Percentiles rank a stretch among this genome's conserved stretches.
These are phyloP conservation scores for Merops nubicus DNA, from an alignment of 2,113 vertebrate genomes.

Conservation along the genomic window DNA sequence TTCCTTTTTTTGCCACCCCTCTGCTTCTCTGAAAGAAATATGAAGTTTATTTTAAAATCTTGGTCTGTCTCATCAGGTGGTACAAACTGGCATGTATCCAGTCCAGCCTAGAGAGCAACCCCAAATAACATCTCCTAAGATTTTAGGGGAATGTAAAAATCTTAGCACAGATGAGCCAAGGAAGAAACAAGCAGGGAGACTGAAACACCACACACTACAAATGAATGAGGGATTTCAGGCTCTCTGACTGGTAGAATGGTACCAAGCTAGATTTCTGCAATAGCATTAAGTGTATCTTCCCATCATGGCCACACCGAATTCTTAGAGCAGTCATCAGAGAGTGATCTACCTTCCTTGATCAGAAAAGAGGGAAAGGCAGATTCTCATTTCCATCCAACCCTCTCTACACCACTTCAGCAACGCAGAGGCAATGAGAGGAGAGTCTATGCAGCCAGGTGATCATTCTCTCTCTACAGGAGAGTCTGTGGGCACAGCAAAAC, in stretches of 20 bases:
- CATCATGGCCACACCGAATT: background rate
- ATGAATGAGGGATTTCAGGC: background rate
- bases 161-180: background rate
- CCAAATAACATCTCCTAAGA: background rate
- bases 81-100: background rate
- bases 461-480: background rate
- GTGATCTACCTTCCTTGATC: background rate
- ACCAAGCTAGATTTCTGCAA: background rate
- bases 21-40: background rate
- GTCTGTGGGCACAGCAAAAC: fast-evolving
- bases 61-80: background rate
- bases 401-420: background rate
- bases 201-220: background rate
- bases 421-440: background rate
- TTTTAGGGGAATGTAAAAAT: background rate
- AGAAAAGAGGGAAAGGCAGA: background rate
- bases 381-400: background rate
- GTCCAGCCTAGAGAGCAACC: background rate
- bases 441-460: background rate
- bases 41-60: background rate
- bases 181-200: background rate
- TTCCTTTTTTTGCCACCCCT: background rate
- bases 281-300: background rate
- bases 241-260: background rate
- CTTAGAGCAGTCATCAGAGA: background rate